These are phyloP conservation scores for Tetropium fuscum DNA, from an alignment of 2,888 invertebrate genomes.

Conservation along the genomic window DNA sequence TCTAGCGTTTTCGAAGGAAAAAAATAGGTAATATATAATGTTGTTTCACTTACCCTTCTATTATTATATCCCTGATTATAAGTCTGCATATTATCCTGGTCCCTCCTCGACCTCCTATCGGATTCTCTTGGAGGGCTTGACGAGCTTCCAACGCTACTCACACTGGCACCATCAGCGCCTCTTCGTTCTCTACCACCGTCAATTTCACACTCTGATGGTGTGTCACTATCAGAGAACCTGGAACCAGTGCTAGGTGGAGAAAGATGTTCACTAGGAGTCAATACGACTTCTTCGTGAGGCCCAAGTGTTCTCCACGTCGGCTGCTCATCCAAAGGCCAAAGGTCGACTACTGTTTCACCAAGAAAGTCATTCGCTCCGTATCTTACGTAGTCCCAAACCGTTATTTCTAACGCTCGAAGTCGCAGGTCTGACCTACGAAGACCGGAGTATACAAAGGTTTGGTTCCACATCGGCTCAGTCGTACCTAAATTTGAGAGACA, in stretches of 20 bases:
- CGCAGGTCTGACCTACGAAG: conserved; percentile 89
- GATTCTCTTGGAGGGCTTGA: conserved; percentile 83
- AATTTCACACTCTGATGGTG: conserved; percentile 84
- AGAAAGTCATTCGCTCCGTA: conserved; percentile 93
- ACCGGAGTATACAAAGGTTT: conserved; percentile 94
- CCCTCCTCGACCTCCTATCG: conserved; percentile 83
- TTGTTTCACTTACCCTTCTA: conserved; percentile 68
- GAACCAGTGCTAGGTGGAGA: conserved; percentile 83
- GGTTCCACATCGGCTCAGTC: conserved; percentile 97
- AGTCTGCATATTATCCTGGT: conserved; percentile 81
- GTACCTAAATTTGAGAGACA: conserved; percentile 69
- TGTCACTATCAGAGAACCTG: conserved; percentile 86
- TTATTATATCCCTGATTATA: conserved; percentile 57
- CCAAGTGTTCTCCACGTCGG: conserved; percentile 92
- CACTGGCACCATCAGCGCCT: conserved; percentile 84
- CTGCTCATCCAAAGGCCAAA: conserved; percentile 92
- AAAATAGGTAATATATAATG: too few relatives aligned
- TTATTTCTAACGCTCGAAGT: conserved; percentile 91
- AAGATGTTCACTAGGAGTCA: conserved; percentile 86
- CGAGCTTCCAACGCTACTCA: conserved; percentile 92
- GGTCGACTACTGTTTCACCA: conserved; percentile 93
- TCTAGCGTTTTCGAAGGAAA: too few relatives aligned
- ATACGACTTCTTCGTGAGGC: conserved; percentile 74
- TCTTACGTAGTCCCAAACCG: conserved; percentile 97
- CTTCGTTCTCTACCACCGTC: conserved; percentile 70